Evolutionary conservation across 2,888 invertebrate species (phyloP).

Genomic region (Hemistola chrysoprasaria): DNA sequence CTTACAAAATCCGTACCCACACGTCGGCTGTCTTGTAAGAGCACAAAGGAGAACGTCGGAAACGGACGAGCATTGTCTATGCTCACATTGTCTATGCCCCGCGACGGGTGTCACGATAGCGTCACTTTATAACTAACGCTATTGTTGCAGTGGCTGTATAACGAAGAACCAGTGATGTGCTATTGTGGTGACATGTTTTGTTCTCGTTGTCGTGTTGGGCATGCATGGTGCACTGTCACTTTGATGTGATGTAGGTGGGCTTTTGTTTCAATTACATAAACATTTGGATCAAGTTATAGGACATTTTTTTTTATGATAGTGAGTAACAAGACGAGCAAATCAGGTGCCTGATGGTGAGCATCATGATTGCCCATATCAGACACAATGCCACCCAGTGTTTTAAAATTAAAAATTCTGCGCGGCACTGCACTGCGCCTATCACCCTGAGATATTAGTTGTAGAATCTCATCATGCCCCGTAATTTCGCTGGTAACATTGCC

Average conservation of each 20-base stretch:
- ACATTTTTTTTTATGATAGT: too few relatives aligned
- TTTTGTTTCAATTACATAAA: conserved; percentile 2
- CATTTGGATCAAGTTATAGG: too few relatives aligned
- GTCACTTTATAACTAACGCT: conserved; percentile 34
- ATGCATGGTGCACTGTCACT: conserved; percentile 10
- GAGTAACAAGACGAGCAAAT: too few relatives aligned
- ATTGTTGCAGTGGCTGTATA: background rate
- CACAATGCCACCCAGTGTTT: too few relatives aligned
- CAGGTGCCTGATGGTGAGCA: too few relatives aligned
- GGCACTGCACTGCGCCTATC: too few relatives aligned
- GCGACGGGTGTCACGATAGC: conserved; percentile 44
- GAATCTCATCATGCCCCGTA: too few relatives aligned
- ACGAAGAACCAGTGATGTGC: conserved; percentile 27
- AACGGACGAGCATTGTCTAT: conserved; percentile 46
- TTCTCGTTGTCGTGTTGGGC: conserved; percentile 1
- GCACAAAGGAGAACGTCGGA: conserved; percentile 33
- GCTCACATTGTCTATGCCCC: conserved; percentile 24
- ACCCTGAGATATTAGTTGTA: too few relatives aligned
- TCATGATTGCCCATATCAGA: too few relatives aligned
- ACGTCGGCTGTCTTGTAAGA: conserved; percentile 39
- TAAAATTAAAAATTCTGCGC: too few relatives aligned
- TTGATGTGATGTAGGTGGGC: conserved; percentile 1
- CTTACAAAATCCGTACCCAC: conserved; percentile 23
- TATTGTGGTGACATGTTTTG: conserved; percentile 23
- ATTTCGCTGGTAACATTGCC: too few relatives aligned